Evolutionary conservation across 2,888 invertebrate genomes (phyloP), one percentile per base, ranked within the genome.

Genomic region (Drosophila pegasa): DNA sequence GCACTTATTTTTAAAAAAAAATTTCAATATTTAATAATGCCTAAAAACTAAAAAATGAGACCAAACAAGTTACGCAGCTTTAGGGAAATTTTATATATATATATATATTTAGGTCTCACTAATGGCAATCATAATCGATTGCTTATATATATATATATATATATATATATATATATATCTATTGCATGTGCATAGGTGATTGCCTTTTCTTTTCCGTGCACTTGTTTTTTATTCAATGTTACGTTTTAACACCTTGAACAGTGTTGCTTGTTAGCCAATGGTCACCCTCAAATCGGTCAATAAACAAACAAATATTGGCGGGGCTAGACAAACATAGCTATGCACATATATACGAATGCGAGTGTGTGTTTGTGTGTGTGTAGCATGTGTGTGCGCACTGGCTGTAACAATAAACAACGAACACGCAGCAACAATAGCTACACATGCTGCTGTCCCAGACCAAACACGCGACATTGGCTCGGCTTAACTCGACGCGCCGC

Each of bases 251-350:
- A 79, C 77, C 71, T 62, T 57, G 50, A 63, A 52, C 56, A 45
- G 31, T 31, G 54, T 51, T 51, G 37, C 41, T 31, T 63, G 80
- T 71, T 87, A 73, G 75, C 77, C 79, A 78, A 79, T 78, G 78
- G 79, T 75, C 65, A 63, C 70, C 82, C 75, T 77, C 75, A 86
- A 88, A 85, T 87, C 81, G 87, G 75, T 79, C 85, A 88, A 90
- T 88, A 89, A 90, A 80, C 81, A 88, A 90, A 89, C 89, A 90
- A 88, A 75, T 58, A 65, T 76, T 68, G 72, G 78, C 67, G 72
- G 70, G 78, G 81, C 82, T 87, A 68, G 71, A 78, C 79, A 88
- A 86, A 76, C 87, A 82, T 12, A n/a, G 56, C 40, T 38, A 22
- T 56, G 27, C 12, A 4, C 29, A 18, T 14, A 27, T 16, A n/a